phyloP scores from a whole-genome alignment of 2,888 invertebrate genomes.

The Thymelicus lineola region DNA sequence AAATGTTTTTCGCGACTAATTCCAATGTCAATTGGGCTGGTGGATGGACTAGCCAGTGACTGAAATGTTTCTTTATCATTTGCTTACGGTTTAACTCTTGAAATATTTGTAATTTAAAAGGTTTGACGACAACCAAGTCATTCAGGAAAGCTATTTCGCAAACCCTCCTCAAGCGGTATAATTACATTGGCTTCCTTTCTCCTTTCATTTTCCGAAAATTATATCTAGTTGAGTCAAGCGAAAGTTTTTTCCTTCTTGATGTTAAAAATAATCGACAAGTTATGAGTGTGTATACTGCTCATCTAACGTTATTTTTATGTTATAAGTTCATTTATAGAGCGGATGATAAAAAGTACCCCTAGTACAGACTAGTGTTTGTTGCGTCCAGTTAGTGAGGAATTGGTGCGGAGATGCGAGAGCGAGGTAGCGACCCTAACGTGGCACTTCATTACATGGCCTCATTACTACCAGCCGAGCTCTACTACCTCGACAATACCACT shows the following conservation, averaged over 20 bases:
- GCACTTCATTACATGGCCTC: constrained; percentile 75
- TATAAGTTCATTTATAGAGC: neutral
- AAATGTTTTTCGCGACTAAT: neutral
- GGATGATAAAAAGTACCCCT: constrained; percentile 39
- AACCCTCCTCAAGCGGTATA: constrained; percentile 70
- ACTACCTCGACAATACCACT: constrained; percentile 17
- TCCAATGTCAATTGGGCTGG: neutral
- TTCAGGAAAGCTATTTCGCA: constrained; percentile 72
- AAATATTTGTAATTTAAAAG: constrained; percentile 16
- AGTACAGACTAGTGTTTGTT: constrained; percentile 36
- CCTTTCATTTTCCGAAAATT: constrained; percentile 70
- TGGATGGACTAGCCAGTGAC: neutral
- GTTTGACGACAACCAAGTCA: constrained; percentile 41
- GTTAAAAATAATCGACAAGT: neutral
- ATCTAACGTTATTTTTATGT: neutral
- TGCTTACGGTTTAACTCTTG: neutral
- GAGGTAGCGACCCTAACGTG: constrained; percentile 66
- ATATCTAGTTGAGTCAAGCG: constrained; percentile 36
- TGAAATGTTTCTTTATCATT: constrained; percentile 1
- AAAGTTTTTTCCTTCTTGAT: constrained; percentile 12
- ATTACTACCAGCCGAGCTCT: constrained; percentile 53
- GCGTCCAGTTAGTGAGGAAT: constrained; percentile 72
- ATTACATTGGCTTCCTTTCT: constrained; percentile 73
- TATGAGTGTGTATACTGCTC: neutral
- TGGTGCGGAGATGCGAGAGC: constrained; percentile 64